Evolutionary conservation across 1,140 invertebrate genomes (phyloP).

Genomic region (Trigoniulus corallinus): DNA sequence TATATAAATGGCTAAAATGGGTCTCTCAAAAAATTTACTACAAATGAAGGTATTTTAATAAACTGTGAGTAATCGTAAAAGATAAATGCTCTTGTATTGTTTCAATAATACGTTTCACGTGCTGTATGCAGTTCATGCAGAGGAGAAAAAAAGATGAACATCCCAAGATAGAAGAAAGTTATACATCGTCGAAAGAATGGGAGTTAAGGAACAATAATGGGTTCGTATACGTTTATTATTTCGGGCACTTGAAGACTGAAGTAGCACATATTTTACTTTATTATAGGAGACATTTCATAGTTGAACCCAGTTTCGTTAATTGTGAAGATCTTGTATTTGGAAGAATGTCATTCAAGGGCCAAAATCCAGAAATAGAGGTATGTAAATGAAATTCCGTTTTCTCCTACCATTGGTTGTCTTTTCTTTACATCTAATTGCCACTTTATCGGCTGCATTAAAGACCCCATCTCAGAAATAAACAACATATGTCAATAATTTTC

Average conservation of each 20-base stretch:
- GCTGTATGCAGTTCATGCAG: conserved; percentile 69
- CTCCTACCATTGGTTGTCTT: too few species aligned
- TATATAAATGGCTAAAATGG: conserved; percentile 1
- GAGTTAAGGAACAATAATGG: not conserved
- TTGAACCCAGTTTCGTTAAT: conserved; percentile 54
- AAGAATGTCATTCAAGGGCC: conserved; percentile 65
- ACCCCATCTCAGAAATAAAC: too few species aligned
- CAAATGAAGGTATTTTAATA: conserved; percentile 18
- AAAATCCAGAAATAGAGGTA: conserved; percentile 70
- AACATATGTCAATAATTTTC: too few species aligned
- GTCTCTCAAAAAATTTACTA: conserved; percentile 19
- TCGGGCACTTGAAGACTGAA: not conserved
- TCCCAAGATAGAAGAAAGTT: conserved; percentile 48
- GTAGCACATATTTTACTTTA: conserved; percentile 6
- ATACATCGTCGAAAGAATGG: not conserved
- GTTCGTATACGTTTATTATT: not conserved
- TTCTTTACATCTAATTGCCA: too few species aligned
- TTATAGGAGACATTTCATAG: conserved; percentile 45
- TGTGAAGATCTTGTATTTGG: conserved; percentile 61
- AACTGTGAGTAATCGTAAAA: not conserved
- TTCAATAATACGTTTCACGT: not conserved
- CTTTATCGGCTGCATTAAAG: too few species aligned
- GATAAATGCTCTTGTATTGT: not conserved
- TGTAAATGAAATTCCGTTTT: too few species aligned
- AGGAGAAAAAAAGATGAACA: conserved; percentile 61